Conservation (phyloP, 2,113 vertebrate species). For the Uria lomvia region DNA sequence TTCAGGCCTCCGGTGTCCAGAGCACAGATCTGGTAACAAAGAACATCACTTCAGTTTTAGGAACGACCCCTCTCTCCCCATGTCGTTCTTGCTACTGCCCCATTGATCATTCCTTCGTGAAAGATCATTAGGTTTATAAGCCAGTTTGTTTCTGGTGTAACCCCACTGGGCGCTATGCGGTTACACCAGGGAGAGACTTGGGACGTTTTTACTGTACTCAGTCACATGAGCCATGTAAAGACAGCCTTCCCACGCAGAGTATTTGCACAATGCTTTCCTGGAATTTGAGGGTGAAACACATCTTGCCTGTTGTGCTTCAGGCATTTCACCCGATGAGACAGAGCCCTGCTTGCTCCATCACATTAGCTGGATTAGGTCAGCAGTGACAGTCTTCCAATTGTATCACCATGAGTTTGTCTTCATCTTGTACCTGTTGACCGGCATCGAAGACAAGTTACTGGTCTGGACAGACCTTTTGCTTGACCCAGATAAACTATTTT, state of each 20-base stretch:
- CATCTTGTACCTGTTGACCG: neutral
- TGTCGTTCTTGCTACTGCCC: neutral
- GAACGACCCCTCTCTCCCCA: fast-evolving
- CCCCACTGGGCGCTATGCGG: neutral
- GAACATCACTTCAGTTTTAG: neutral
- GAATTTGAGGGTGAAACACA: conserved; percentile 62
- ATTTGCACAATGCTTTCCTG: conserved; percentile 67
- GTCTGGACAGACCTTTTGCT: neutral
- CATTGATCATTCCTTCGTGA: neutral
- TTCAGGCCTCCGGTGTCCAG: neutral
- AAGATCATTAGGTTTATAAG: neutral
- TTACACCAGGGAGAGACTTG: neutral
- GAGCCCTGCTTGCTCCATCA: neutral
- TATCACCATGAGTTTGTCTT: neutral
- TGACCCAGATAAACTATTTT: neutral
- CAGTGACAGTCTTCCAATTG: neutral
- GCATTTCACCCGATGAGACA: conserved; percentile 49
- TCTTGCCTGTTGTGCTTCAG: conserved; percentile 62
- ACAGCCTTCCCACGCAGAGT: conserved; percentile 29
- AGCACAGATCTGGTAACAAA: neutral
- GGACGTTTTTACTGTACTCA: conserved; percentile 29
- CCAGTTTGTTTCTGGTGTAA: neutral
- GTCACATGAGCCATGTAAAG: conserved; percentile 13
- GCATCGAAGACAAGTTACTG: neutral
- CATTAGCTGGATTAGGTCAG: conserved; percentile 24